Conservation (phyloP, 2,113 vertebrate species). For the Stercorarius parasiticus region DNA sequence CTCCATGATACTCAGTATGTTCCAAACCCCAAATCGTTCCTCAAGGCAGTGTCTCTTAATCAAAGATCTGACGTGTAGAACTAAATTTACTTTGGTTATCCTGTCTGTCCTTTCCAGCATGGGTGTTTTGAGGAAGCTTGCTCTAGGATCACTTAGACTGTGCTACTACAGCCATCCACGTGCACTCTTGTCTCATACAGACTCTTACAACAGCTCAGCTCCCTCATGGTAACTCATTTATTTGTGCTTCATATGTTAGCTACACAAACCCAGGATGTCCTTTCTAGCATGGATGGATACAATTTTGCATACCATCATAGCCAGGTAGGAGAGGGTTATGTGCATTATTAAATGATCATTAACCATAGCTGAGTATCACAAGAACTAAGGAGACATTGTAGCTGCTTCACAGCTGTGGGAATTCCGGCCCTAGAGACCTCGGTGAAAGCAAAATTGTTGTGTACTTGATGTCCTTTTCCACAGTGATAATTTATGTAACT, state of each 20-base stretch:
- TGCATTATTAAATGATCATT: not conserved
- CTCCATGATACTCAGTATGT: not conserved
- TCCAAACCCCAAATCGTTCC: not conserved
- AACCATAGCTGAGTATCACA: not conserved
- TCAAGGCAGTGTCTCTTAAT: not conserved
- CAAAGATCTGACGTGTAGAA: not conserved
- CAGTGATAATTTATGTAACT: not conserved
- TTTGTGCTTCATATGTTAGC: not conserved
- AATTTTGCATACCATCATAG: not conserved
- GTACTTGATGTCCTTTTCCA: not conserved
- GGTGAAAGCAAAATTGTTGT: not conserved
- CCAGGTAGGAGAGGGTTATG: not conserved
- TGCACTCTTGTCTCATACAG: not conserved
- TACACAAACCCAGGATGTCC: not conserved
- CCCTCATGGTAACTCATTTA: not conserved
- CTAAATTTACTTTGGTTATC: not conserved
- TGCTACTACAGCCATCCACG: rapidly evolving
- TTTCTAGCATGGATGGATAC: not conserved
- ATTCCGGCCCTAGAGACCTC: not conserved
- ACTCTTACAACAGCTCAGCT: not conserved
- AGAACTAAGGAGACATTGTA: not conserved
- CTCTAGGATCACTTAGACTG: rapidly evolving
- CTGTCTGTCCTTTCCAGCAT: not conserved
- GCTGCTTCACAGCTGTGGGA: not conserved
- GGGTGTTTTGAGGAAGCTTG: not conserved